phyloP scores from a whole-genome alignment of 2,797 vertebrate species.

The Monodelphis domestica region DNA sequence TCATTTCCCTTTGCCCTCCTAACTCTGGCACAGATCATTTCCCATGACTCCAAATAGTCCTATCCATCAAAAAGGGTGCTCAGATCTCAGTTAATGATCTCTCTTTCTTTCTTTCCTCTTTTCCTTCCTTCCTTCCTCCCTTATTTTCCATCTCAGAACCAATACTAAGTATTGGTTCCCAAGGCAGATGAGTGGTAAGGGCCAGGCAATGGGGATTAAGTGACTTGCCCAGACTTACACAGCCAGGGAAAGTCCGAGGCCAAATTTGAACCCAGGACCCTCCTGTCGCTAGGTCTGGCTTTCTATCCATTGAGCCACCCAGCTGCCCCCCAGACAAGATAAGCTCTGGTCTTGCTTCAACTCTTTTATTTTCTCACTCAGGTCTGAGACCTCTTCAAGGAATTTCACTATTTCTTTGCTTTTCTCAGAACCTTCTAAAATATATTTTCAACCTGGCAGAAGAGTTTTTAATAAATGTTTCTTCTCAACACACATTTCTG shows the following conservation, averaged over 20 bases:
- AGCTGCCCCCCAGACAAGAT: too few relatives aligned
- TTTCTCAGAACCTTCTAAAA: neutral
- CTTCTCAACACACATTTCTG: neutral
- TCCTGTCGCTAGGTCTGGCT: neutral
- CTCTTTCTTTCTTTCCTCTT: too few relatives aligned
- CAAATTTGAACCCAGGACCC: neutral
- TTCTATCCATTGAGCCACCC: too few relatives aligned
- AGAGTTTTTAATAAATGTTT: neutral
- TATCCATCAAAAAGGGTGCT: neutral
- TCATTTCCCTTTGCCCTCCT: constrained; percentile 21
- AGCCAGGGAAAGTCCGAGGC: too few relatives aligned
- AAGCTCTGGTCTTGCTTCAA: neutral
- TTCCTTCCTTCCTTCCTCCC: too few relatives aligned
- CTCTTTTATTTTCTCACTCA: neutral
- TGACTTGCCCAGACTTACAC: neutral
- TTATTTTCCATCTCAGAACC: too few relatives aligned
- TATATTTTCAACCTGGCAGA: constrained; percentile 14
- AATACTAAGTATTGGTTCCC: too few relatives aligned
- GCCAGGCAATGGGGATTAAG: too few relatives aligned
- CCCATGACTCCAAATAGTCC: neutral
- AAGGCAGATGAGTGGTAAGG: too few relatives aligned
- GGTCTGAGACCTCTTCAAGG: neutral
- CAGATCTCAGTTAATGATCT: neutral
- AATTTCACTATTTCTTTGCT: neutral
- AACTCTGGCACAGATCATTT: constrained; percentile 2